These are phyloP conservation scores for Brachionus paranguensis DNA, from an alignment of 1,140 invertebrate genomes.

Conservation along the genomic window DNA sequence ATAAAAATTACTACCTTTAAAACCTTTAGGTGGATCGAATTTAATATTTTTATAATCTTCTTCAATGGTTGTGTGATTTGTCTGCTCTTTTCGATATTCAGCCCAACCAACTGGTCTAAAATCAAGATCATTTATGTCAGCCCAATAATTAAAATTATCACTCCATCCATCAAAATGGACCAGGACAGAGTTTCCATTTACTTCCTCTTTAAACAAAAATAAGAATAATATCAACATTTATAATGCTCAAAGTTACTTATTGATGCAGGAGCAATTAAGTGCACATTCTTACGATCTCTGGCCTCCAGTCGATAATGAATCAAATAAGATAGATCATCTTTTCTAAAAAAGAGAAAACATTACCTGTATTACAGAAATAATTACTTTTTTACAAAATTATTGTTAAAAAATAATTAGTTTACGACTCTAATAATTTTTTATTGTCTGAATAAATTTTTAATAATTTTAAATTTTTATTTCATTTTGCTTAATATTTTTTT, in stretches of 20 bases:
- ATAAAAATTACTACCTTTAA: background rate
- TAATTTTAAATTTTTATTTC: too few species aligned
- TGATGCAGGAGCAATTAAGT: background rate
- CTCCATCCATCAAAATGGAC: background rate
- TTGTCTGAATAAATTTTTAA: too few species aligned
- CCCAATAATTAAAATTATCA: background rate
- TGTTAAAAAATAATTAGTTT: too few species aligned
- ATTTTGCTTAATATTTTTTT: too few species aligned
- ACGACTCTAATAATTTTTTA: too few species aligned
- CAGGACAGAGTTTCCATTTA: background rate
- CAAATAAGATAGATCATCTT: background rate
- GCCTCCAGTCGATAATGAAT: background rate
- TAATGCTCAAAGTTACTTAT: background rate
- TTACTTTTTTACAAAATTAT: too few species aligned
- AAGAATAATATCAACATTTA: background rate
- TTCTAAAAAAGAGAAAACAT: background rate
- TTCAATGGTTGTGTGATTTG: background rate
- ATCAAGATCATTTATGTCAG: background rate
- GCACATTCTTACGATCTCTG: background rate
- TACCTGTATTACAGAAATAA: too few species aligned
- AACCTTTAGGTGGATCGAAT: background rate
- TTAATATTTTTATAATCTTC: background rate
- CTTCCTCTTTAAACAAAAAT: background rate
- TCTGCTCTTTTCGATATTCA: background rate
- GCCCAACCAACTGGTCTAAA: background rate